Evolutionary conservation across 2,113 vertebrate species (phyloP), one percentile per base, ranked within the genome.

Genomic region (Morone saxatilis): DNA sequence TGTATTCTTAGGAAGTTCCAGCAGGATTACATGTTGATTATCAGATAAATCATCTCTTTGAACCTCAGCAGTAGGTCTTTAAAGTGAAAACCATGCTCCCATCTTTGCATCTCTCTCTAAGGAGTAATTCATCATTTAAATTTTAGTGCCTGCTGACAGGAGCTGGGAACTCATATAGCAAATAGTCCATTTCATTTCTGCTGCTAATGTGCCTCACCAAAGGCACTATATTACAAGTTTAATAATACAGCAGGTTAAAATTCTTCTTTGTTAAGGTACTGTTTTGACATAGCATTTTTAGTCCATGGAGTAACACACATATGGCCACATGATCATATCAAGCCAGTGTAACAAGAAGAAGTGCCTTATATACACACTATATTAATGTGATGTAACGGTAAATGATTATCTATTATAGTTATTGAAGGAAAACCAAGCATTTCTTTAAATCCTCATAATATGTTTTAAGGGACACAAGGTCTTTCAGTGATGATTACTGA

Each of bases 81-180:
- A 57, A 75, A 67, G 59, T 31, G 59, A 80, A 71, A 38, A 57
- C 56, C 22, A 25, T 7, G 9, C 20, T 22, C 19, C 40, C 59
- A 51, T 83, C 61, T 43, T 25, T 36, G 47, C 47, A 57, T 53
- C 63, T 16, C 45, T 47, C 68, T 71, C 48, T 48, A 7, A 25
- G 69, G 63, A 71, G 57, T 45, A 43, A 69, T 81, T 72, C n/a
- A 68, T 80, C 22, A 1, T 63, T 78, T 73, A 43, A 60, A 1
- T 45, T 73, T 77, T 60, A 73, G 76, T 67, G 68, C 67, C 69
- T 73, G 81, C 59, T 61, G n/a, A 76, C 54, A 51, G 43, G 67
- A 63, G 22, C 22, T 81, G 51, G 76, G 76, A 60, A 73, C 66
- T 80, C 54, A 66, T 31, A 66, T 20, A 7, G 67, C 19, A 70